These are phyloP conservation scores for Halyomorpha halys DNA, from an alignment of 1,140 invertebrate genomes.

Conservation along the genomic window DNA sequence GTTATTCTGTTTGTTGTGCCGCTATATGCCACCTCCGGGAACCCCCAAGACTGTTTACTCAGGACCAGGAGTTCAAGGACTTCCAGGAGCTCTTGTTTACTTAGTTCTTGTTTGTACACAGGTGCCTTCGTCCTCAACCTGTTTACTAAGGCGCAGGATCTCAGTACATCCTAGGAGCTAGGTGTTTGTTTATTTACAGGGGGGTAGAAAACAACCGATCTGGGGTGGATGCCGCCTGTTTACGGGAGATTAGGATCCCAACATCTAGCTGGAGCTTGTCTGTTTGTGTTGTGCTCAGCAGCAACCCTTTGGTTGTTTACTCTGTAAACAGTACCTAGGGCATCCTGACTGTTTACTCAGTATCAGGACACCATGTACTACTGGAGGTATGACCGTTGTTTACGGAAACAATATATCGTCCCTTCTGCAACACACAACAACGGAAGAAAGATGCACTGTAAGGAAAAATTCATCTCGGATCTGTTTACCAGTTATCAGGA, in stretches of 20 bases:
- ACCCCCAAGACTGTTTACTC: slow-evolving; percentile 21
- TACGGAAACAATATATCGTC: slow-evolving; percentile 1
- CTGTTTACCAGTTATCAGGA: slow-evolving; percentile 29
- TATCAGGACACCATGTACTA: slow-evolving; percentile 18
- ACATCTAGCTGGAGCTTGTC: not conserved
- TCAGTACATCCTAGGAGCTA: slow-evolving; percentile 1
- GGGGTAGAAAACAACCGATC: not conserved
- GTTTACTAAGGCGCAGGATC: slow-evolving; percentile 2
- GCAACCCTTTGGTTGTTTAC: slow-evolving; percentile 23
- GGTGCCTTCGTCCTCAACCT: not conserved
- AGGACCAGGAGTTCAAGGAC: slow-evolving; percentile 20
- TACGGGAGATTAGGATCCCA: slow-evolving; percentile 24
- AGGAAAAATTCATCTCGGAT: slow-evolving; percentile 28
- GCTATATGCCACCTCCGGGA: not conserved
- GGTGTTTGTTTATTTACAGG: slow-evolving; percentile 25
- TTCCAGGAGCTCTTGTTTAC: slow-evolving; percentile 27
- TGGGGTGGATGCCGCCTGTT: slow-evolving; percentile 15
- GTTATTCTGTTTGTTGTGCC: slow-evolving; percentile 4
- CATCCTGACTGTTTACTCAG: slow-evolving; percentile 24
- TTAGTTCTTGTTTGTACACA: slow-evolving; percentile 24
- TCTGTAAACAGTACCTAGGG: slow-evolving; percentile 19
- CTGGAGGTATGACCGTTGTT: slow-evolving; percentile 6
- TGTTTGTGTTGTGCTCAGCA: slow-evolving; percentile 21
- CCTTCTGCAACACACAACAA: not conserved
- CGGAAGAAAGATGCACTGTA: slow-evolving; percentile 15